Conservation (phyloP, 2,797 vertebrate species). For the Chaetophractus vellerosus region DNA sequence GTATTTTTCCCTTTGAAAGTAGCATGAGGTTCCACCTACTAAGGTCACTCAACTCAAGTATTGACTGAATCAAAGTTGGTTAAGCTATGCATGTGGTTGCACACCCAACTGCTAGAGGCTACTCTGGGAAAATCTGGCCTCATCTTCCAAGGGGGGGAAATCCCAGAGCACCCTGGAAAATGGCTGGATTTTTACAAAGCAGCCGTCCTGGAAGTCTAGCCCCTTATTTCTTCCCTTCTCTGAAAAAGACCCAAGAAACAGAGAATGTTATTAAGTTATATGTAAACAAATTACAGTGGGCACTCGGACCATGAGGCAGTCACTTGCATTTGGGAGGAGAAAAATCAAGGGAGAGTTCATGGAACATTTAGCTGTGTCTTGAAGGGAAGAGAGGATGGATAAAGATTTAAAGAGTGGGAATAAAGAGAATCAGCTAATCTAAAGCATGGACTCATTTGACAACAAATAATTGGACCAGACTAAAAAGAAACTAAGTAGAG, state of each 20-base stretch:
- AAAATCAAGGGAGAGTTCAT: not conserved
- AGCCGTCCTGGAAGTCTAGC: not conserved
- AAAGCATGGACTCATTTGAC: not conserved
- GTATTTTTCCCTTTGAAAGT: not conserved
- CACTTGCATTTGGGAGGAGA: not conserved
- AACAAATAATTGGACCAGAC: not conserved
- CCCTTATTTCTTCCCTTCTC: not conserved
- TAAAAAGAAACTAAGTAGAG: slow-evolving; percentile 34
- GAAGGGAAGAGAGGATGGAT: not conserved
- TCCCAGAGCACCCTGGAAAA: not conserved
- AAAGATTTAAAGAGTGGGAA: slow-evolving; percentile 16
- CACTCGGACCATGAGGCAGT: not conserved
- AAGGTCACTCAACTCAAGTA: not conserved
- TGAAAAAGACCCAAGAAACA: slow-evolving; percentile 22
- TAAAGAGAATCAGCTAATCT: slow-evolving; percentile 34
- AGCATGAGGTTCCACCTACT: not conserved
- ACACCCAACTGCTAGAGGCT: not conserved
- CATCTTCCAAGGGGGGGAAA: not conserved
- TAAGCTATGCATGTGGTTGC: not conserved
- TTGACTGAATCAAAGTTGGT: not conserved
- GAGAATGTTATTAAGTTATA: slow-evolving; percentile 19
- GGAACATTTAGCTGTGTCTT: not conserved
- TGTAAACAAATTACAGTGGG: not conserved
- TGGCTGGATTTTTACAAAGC: not conserved
- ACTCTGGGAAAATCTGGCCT: not conserved